phyloP scores from a whole-genome alignment of 2,113 vertebrate genomes.

The Poeciliopsis retropinna region DNA sequence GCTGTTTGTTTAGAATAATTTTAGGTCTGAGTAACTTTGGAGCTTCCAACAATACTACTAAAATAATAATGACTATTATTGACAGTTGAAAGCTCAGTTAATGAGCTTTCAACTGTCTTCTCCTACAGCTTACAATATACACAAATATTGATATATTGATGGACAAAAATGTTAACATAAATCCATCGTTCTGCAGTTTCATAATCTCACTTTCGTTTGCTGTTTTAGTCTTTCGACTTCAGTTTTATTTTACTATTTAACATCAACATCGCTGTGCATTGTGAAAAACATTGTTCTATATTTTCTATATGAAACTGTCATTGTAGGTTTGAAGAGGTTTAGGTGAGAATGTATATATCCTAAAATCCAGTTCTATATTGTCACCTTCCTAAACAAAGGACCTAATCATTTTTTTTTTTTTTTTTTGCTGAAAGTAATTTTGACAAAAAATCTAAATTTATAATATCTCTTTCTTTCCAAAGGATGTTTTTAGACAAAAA shows the following conservation, averaged over 20 bases:
- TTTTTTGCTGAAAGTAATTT: too few relatives aligned
- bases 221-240: neutral
- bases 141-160: neutral
- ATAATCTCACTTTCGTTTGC: neutral
- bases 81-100: too few relatives aligned
- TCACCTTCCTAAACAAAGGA: too few relatives aligned
- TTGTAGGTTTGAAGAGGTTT: neutral
- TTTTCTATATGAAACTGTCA: neutral
- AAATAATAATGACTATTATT: neutral
- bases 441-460: too few relatives aligned
- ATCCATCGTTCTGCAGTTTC: neutral
- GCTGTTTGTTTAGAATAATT: neutral
- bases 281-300: neutral
- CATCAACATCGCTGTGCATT: neutral
- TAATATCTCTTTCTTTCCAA: too few relatives aligned
- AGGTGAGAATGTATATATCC: neutral
- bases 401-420: too few relatives aligned
- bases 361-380: too few relatives aligned
- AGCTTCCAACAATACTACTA: neutral
- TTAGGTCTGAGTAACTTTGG: neutral
- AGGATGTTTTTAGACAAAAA: too few relatives aligned
- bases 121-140: neutral
- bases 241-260: neutral
- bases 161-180: neutral
- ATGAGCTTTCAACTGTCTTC: neutral